Evolutionary conservation across 2,888 invertebrate genomes (phyloP).

Genomic region (Ellobium chinense): DNA sequence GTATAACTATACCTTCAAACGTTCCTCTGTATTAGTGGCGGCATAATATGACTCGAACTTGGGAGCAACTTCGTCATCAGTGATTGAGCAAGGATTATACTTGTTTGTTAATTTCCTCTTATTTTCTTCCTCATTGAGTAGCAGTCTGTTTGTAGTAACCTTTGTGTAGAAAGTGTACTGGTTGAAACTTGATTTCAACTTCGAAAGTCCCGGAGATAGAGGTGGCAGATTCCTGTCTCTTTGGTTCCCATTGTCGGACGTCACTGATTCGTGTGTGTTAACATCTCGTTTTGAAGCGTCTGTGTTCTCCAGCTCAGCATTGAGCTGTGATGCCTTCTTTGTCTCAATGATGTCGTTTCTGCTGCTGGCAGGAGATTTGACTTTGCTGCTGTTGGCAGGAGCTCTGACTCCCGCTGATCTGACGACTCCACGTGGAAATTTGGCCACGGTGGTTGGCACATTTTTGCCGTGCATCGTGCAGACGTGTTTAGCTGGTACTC

Average conservation of each 20-base stretch:
- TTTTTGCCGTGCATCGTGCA: background rate
- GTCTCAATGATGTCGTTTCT: too few relatives aligned
- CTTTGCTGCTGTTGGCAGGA: background rate
- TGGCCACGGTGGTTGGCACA: background rate
- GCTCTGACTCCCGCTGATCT: background rate
- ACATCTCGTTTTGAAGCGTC: too few relatives aligned
- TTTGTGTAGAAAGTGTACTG: background rate
- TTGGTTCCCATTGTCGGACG: background rate
- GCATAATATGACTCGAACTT: too few relatives aligned
- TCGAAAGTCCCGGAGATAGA: background rate
- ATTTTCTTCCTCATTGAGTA: background rate
- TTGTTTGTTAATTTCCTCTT: background rate
- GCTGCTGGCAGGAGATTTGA: too few relatives aligned
- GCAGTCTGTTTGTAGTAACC: background rate
- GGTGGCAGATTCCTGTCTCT: background rate
- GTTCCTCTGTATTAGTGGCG: too few relatives aligned
- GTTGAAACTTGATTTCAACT: background rate
- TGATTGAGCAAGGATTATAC: too few relatives aligned
- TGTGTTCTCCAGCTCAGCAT: too few relatives aligned
- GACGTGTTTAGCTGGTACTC: background rate
- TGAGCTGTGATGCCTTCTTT: too few relatives aligned
- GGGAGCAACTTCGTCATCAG: too few relatives aligned
- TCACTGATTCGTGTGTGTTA: too few relatives aligned
- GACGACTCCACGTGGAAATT: background rate
- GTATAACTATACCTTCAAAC: too few relatives aligned